Evolutionary conservation across 2,113 vertebrate genomes (phyloP), one percentile per base, ranked within the genome.

Genomic region (Menura novaehollandiae): DNA sequence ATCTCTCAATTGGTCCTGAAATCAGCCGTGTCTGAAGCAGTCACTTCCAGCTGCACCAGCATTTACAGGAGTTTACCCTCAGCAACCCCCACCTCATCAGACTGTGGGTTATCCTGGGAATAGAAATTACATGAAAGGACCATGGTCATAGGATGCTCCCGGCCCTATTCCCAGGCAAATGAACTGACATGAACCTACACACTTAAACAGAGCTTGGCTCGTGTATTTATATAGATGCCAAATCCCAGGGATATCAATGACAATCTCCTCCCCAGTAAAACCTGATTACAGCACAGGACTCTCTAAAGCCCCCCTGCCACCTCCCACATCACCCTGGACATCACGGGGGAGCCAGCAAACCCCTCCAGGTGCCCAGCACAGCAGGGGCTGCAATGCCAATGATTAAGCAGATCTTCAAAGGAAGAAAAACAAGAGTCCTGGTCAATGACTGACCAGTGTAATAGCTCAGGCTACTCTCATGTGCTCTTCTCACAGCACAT

Each of bases 191-290:
- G 95, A 97, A 93, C 95, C 87, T 51, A 6, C 67, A 55, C n/a
- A 8, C 88, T 97, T 72, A 89, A 75, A 79, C 28, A 72, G 56
- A 95, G 86, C 87, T 83, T 39, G 84, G 91, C 85, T 85, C 7
- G 19, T 62, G 88, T 91, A 88, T 95, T 95, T 96, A 94, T 82
- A 94, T 2, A 95, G 93, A 96, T 53, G 92, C 82, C 95, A 97
- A 96, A 97, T 95, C 97, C 96, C 93, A 93, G 95, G 94, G 90
- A 72, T 97, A 96, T 95, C 95, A 75, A 23, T 94, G 92, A 93
- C 96, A 95, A 96, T 90, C 95, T 95, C 93, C 28, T 96, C 78
- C 87, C 92, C 73, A 71, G 72, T 89, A 95, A 97, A 96, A 94
- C 80, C 95, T 52, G 84, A 88, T 95, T 95, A 95, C 63, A 79